Conservation (phyloP, 2,888 invertebrate genomes). For the Diarsia dahlii region DNA sequence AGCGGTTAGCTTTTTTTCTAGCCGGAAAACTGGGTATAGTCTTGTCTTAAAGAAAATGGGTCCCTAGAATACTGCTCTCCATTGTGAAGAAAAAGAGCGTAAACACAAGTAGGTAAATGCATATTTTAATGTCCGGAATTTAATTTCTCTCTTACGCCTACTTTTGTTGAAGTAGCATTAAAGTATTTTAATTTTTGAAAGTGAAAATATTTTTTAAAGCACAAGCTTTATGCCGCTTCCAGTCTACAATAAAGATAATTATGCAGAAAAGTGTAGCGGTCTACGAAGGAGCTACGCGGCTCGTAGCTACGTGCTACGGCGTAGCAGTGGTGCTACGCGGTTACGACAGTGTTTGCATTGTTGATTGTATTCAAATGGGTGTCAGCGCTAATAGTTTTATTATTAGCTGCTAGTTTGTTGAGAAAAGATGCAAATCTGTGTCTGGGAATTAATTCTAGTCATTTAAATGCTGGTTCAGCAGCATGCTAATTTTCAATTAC, state of each 20-base stretch:
- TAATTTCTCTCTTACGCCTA: conserved; percentile 14
- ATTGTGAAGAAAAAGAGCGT: neutral
- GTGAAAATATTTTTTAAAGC: conserved; percentile 30
- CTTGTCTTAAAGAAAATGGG: conserved; percentile 1
- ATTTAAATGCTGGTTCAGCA: conserved; percentile 4
- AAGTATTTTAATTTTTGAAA: conserved; percentile 42
- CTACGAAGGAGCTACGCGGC: conserved; percentile 45
- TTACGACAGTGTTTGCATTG: conserved; percentile 60
- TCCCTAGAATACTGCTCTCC: neutral
- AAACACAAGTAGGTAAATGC: neutral
- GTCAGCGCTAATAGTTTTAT: conserved; percentile 56
- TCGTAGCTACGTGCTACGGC: conserved; percentile 28
- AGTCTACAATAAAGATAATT: conserved; percentile 48
- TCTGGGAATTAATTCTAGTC: conserved; percentile 21
- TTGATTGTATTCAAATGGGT: conserved; percentile 59
- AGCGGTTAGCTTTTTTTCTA: conserved; percentile 24
- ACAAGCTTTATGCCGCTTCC: conserved; percentile 23
- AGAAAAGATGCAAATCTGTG: conserved; percentile 24
- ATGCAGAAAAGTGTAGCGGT: conserved; percentile 48
- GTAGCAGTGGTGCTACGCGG: conserved; percentile 36
- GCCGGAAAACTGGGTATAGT: neutral
- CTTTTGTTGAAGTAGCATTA: conserved; percentile 29
- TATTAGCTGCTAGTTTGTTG: conserved; percentile 37
- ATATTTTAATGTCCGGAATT: conserved; percentile 10
- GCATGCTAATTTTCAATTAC: neutral